Evolutionary conservation across 2,797 vertebrate genomes (phyloP).

Genomic region (Centroberyx gerrardi): DNA sequence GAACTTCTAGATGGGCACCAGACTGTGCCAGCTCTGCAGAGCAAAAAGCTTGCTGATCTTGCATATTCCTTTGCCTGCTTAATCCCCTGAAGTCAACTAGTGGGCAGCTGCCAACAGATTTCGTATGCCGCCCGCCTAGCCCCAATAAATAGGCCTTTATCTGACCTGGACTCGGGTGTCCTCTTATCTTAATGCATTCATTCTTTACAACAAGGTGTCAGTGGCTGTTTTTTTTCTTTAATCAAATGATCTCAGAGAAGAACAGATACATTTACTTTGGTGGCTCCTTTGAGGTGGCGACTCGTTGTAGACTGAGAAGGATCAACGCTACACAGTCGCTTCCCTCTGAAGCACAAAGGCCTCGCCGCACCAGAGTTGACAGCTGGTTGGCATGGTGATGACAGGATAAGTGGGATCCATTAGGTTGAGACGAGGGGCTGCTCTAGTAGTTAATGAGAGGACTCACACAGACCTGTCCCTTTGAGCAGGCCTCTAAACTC

Average conservation of each 20-base stretch:
- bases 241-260: constrained; percentile 64
- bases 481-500: constrained; percentile 65
- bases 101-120: constrained; percentile 75
- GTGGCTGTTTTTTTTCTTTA: constrained; percentile 26
- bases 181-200: constrained; percentile 76
- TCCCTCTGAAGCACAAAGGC: constrained; percentile 72
- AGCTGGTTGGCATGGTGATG: constrained; percentile 85
- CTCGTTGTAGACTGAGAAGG: constrained; percentile 57
- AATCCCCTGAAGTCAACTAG: constrained; percentile 77
- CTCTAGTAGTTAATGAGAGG: constrained; percentile 76
- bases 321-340: constrained; percentile 66
- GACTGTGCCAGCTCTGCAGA: constrained; percentile 43
- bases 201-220: constrained; percentile 72
- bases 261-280: constrained; percentile 67
- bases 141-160: constrained; percentile 77
- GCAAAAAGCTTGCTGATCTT: constrained; percentile 76
- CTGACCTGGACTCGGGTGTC: constrained; percentile 73
- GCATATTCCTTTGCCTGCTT: constrained; percentile 73
- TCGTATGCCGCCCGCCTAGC: constrained; percentile 60
- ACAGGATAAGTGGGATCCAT: constrained; percentile 84
- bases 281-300: constrained; percentile 71
- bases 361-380: constrained; percentile 68
- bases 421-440: constrained; percentile 71
- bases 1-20: constrained; percentile 50
- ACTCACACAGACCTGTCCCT: constrained; percentile 74